phyloP scores from a whole-genome alignment of 2,888 invertebrate species.

The Xestoiulus laeticollis region DNA sequence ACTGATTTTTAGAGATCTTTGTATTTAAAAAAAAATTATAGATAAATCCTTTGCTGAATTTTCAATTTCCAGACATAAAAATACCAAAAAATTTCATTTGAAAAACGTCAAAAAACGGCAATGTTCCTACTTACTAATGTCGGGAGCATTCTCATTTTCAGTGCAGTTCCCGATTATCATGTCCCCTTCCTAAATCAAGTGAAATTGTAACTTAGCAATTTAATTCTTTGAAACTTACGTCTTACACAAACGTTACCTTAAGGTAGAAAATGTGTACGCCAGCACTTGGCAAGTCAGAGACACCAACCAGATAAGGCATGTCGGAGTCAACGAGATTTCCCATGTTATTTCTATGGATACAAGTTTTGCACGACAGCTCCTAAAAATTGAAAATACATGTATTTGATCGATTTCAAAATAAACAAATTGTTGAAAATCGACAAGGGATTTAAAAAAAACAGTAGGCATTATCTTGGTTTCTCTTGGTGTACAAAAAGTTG shows the following conservation, averaged over 20 bases:
- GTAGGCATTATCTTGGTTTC: too few relatives aligned
- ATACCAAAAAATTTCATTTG: too few relatives aligned
- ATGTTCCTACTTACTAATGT: constrained; percentile 20
- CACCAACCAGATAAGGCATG: constrained; percentile 18
- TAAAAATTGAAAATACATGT: background rate
- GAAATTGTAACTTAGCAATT: background rate
- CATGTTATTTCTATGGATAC: background rate
- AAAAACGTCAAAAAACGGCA: background rate
- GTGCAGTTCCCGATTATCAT: background rate
- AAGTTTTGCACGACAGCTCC: background rate
- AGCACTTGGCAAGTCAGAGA: constrained; percentile 14
- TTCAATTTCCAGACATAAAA: too few relatives aligned
- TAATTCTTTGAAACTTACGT: background rate
- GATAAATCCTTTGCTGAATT: too few relatives aligned
- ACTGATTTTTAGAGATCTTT: too few relatives aligned
- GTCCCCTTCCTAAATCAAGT: background rate
- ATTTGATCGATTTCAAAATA: background rate
- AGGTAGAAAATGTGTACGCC: constrained; percentile 54
- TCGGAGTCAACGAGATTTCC: background rate
- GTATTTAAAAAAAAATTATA: too few relatives aligned
- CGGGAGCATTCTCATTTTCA: background rate
- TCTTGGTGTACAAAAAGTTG: too few relatives aligned
- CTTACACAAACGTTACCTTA: constrained; percentile 49
- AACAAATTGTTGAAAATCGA: too few relatives aligned
- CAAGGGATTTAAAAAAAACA: too few relatives aligned